Percentiles rank a stretch among this genome's conserved stretches.
Evolutionary conservation across 2,888 invertebrate genomes (phyloP).

Genomic region (Aromia moschata): DNA sequence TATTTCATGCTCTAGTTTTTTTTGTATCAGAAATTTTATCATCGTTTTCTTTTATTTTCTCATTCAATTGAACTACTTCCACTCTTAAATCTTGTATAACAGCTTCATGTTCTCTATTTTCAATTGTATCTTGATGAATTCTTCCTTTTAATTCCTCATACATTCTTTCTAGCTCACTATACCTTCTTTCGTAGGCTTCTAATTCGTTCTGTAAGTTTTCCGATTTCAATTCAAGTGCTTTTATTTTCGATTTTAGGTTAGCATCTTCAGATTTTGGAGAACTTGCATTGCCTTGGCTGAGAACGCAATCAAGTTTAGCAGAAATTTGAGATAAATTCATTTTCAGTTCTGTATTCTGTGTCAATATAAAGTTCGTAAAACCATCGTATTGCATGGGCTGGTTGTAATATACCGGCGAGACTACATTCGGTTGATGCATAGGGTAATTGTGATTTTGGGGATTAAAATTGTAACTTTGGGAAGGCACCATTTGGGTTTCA

Average conservation of each 20-base stretch:
- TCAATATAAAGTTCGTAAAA: conserved; percentile 65
- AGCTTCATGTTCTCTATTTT: conserved; percentile 26
- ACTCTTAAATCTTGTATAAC: conserved; percentile 30
- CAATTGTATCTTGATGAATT: conserved; percentile 13
- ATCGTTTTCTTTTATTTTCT: conserved; percentile 21
- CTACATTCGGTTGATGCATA: conserved; percentile 1
- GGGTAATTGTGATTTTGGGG: too few relatives aligned
- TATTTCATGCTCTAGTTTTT: conserved; percentile 30
- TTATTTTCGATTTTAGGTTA: conserved; percentile 56
- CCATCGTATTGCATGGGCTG: conserved; percentile 56
- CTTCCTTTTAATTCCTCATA: conserved; percentile 13
- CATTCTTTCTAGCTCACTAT: conserved; percentile 32
- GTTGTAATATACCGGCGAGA: conserved; percentile 27
- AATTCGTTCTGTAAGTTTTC: conserved; percentile 56
- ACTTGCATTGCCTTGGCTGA: conserved; percentile 48
- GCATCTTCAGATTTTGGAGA: conserved; percentile 48
- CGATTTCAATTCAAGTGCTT: conserved; percentile 57
- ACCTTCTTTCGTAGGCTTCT: conserved; percentile 38
- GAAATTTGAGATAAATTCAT: conserved; percentile 71
- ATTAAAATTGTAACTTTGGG: not conserved
- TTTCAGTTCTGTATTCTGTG: conserved; percentile 73
- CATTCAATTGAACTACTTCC: conserved; percentile 29
- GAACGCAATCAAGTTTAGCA: conserved; percentile 70
- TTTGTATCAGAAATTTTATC: conserved; percentile 30
- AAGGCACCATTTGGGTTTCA: conserved; percentile 9